Evolutionary conservation across 2,888 invertebrate species (phyloP).

Genomic region (Tenthredo distinguenda): DNA sequence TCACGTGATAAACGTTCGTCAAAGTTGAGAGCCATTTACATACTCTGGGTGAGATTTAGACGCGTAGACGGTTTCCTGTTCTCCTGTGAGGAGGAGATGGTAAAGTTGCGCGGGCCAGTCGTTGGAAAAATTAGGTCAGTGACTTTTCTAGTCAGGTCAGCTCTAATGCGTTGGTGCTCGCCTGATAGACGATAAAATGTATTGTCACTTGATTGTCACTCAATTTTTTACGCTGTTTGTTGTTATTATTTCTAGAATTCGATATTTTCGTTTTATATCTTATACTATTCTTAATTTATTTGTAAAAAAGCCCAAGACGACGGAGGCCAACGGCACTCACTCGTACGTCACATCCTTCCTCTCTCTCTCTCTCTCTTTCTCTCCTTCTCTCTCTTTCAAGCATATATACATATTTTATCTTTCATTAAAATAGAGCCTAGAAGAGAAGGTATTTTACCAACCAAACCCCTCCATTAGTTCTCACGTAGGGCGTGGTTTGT

Average conservation of each 20-base stretch:
- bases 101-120: slow-evolving; percentile 67
- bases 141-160: slow-evolving; percentile 54
- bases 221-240: slow-evolving; percentile 64
- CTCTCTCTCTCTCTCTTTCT: background rate
- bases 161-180: slow-evolving; percentile 62
- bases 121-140: slow-evolving; percentile 58
- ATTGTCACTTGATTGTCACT: slow-evolving; percentile 75
- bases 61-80: slow-evolving; percentile 49
- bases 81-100: slow-evolving; percentile 62
- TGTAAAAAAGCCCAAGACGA: background rate
- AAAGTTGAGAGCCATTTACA: slow-evolving; percentile 32
- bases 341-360: background rate
- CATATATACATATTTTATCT: slow-evolving; percentile 5
- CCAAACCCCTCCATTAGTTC: background rate
- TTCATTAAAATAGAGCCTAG: slow-evolving; percentile 23
- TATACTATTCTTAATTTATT: background rate
- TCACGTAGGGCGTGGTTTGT: background rate
- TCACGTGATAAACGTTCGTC: background rate
- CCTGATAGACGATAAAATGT: slow-evolving; percentile 72
- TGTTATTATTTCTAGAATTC: slow-evolving; percentile 30
- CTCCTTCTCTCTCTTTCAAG: background rate
- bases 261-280: background rate
- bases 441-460: slow-evolving; percentile 4
- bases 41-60: slow-evolving; percentile 11
- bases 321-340: slow-evolving; percentile 17